phyloP scores from a whole-genome alignment of 1,140 invertebrate species.

The Lasioglossum baleicum region DNA sequence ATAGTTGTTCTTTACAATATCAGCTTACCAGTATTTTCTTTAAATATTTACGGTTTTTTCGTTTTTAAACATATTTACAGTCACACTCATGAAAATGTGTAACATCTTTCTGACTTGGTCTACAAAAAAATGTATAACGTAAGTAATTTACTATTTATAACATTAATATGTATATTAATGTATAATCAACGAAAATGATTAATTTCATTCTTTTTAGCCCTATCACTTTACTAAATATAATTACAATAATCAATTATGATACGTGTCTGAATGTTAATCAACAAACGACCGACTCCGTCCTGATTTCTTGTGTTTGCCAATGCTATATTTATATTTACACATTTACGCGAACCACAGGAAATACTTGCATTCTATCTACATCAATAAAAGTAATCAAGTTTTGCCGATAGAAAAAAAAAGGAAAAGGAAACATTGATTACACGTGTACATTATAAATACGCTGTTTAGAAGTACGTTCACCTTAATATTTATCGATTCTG shows the following conservation, averaged over 20 bases:
- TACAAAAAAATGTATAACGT: conserved; percentile 6
- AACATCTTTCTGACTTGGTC: background rate
- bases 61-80: conserved; percentile 35
- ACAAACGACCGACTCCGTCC: background rate
- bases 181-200: conserved; percentile 8
- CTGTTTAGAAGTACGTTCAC: conserved; percentile 43
- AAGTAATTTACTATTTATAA: conserved; percentile 5
- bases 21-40: background rate
- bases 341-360: conserved; percentile 6
- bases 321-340: conserved; percentile 19
- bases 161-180: background rate
- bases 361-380: background rate
- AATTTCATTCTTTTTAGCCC: conserved; percentile 9
- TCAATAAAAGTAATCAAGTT: conserved; percentile 7
- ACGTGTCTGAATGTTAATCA: background rate
- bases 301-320: background rate
- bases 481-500: conserved; percentile 42
- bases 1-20: background rate
- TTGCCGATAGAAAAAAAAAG: background rate
- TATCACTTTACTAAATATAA: background rate
- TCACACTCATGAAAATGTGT: conserved; percentile 39
- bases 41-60: conserved; percentile 9
- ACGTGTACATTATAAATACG: conserved; percentile 14
- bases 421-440: background rate
- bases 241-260: background rate